Percentiles rank a stretch among this genome's conserved stretches.
phyloP scores from a whole-genome alignment of 2,797 vertebrate species.

The Paratrypauchen microcephalus region DNA sequence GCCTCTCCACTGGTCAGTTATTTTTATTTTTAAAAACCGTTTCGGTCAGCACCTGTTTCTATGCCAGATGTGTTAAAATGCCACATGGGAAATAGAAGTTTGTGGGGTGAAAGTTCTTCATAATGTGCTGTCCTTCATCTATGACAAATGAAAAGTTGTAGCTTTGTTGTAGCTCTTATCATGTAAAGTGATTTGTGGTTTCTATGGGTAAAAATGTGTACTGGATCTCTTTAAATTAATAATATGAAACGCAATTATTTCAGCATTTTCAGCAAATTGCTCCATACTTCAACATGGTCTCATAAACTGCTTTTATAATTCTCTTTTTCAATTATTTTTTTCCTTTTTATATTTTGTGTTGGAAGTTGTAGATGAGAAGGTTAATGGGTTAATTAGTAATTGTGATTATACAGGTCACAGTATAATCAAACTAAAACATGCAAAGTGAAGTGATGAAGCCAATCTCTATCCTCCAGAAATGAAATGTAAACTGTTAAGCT shows the following conservation, averaged over 20 bases:
- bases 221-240: conserved; percentile 19
- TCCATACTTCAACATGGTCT: not conserved
- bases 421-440: not conserved
- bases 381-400: not conserved
- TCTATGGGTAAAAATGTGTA: conserved; percentile 14
- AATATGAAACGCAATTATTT: conserved; percentile 32
- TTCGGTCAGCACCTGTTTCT: conserved; percentile 39
- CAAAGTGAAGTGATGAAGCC: no score
- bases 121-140: conserved; percentile 55
- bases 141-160: conserved; percentile 44
- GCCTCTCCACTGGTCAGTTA: conserved; percentile 20
- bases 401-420: not conserved
- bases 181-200: conserved; percentile 46
- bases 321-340: not conserved
- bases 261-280: conserved; percentile 9
- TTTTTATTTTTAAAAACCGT: conserved; percentile 14
- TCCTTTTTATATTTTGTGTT: not conserved
- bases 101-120: conserved; percentile 53
- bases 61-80: conserved; percentile 48
- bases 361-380: not conserved
- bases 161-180: conserved; percentile 52
- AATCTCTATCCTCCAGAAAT: no score
- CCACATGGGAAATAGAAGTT: conserved; percentile 58
- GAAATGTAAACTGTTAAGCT: no score
- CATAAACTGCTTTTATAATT: not conserved